Percentiles rank a stretch among this genome's conserved stretches.
Conservation (phyloP, 2,888 invertebrate genomes). For the Rosalia funebris region DNA sequence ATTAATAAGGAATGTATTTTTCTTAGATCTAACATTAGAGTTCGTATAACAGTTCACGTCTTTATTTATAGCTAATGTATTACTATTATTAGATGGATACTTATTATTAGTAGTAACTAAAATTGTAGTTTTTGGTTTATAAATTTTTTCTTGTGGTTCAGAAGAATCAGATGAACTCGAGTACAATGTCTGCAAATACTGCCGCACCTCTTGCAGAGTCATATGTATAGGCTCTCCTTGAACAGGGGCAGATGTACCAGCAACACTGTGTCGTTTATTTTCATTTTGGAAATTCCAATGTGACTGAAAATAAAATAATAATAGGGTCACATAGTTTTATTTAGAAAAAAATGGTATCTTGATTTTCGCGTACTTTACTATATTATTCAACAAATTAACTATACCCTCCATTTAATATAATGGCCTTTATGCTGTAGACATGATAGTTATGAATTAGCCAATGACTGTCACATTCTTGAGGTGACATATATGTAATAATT, state of each 20-base stretch:
- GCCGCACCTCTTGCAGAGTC: constrained; percentile 85
- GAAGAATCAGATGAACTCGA: constrained; percentile 79
- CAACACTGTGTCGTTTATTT: constrained; percentile 75
- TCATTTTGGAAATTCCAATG: constrained; percentile 54
- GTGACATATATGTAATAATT: too few relatives aligned
- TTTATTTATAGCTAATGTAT: constrained; percentile 40
- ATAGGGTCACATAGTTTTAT: too few relatives aligned
- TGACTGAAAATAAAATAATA: constrained; percentile 57
- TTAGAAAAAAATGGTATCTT: too few relatives aligned
- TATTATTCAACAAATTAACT: too few relatives aligned
- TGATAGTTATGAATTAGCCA: too few relatives aligned
- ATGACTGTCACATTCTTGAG: too few relatives aligned
- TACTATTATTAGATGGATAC: constrained; percentile 44
- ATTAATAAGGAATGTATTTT: constrained; percentile 70
- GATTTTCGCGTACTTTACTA: too few relatives aligned
- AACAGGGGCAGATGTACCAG: constrained; percentile 70
- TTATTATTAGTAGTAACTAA: constrained; percentile 53
- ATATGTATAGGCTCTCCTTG: constrained; percentile 82
- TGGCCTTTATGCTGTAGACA: too few relatives aligned
- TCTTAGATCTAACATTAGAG: constrained; percentile 56
- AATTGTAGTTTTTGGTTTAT: constrained; percentile 50
- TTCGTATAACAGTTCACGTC: constrained; percentile 64
- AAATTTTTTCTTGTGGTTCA: constrained; percentile 64
- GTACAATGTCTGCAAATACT: constrained; percentile 84
- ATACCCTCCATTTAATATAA: too few relatives aligned